Percentiles rank a stretch among this genome's conserved stretches.
Evolutionary conservation across 2,888 invertebrate species (phyloP).

Genomic region (Ernsta delagoae): DNA sequence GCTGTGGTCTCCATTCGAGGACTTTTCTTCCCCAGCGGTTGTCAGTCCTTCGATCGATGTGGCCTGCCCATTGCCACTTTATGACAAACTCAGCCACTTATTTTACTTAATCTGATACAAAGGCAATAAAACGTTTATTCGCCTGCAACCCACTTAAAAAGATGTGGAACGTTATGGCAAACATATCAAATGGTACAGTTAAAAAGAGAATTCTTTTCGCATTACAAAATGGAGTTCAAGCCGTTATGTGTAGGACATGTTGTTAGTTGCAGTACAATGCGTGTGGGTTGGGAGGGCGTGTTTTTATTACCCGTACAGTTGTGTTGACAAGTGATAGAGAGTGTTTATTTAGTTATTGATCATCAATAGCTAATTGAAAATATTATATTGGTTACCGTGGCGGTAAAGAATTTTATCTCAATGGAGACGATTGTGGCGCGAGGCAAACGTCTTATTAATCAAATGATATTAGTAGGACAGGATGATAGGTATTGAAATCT

Average conservation of each 20-base stretch:
- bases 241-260: slow-evolving; percentile 34
- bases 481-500: too few relatives aligned
- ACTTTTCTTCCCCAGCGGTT: too few relatives aligned
- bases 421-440: too few relatives aligned
- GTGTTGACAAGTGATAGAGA: background rate
- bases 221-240: slow-evolving; percentile 29
- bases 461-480: too few relatives aligned
- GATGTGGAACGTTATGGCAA: slow-evolving; percentile 27
- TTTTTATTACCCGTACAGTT: slow-evolving; percentile 27
- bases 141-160: slow-evolving; percentile 33
- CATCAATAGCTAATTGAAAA: too few relatives aligned
- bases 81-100: background rate
- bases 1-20: too few relatives aligned
- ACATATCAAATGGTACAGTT: slow-evolving; percentile 35
- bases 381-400: too few relatives aligned
- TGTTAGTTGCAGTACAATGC: slow-evolving; percentile 36
- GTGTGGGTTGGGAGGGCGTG: slow-evolving; percentile 27
- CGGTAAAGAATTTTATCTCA: too few relatives aligned
- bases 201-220: slow-evolving; percentile 34
- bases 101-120: slow-evolving; percentile 1
- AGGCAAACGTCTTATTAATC: too few relatives aligned
- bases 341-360: too few relatives aligned
- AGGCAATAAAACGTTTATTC: slow-evolving; percentile 18
- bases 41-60: too few relatives aligned
- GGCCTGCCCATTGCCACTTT: too few relatives aligned